Evolutionary conservation across 2,113 vertebrate genomes (phyloP).

Genomic region (Vulpes ferrilata): DNA sequence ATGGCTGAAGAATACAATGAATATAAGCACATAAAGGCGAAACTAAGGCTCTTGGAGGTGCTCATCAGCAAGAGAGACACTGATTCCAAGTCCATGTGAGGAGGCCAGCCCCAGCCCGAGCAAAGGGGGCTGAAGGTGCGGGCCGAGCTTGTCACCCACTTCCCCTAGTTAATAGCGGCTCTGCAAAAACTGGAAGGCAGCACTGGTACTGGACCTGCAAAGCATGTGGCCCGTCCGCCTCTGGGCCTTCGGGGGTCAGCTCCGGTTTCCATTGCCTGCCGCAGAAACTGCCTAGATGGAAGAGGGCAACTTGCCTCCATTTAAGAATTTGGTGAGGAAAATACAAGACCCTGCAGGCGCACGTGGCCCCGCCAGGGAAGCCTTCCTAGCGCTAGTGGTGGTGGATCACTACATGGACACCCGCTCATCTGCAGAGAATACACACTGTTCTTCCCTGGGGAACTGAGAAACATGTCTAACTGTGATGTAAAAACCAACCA

Average conservation of each 20-base stretch:
- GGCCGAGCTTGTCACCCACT: not conserved
- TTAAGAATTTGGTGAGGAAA: slow-evolving; percentile 60
- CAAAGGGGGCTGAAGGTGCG: slow-evolving; percentile 42
- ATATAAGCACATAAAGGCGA: slow-evolving; percentile 98
- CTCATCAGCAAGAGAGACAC: slow-evolving; percentile 98
- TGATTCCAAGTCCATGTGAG: slow-evolving; percentile 88
- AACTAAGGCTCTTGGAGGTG: slow-evolving; percentile 96
- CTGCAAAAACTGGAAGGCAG: slow-evolving; percentile 71
- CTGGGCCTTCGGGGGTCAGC: not conserved
- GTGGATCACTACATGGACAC: not conserved
- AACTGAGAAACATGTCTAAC: not conserved
- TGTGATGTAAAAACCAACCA: not conserved
- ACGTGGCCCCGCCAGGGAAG: not conserved
- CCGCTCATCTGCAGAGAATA: not conserved
- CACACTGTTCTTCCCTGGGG: not conserved
- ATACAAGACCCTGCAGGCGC: not conserved
- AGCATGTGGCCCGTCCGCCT: slow-evolving; percentile 59
- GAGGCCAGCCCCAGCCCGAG: slow-evolving; percentile 40
- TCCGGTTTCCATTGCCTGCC: slow-evolving; percentile 11
- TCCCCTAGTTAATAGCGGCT: slow-evolving; percentile 63
- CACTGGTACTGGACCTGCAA: not conserved
- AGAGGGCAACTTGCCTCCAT: slow-evolving; percentile 26
- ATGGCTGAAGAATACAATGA: slow-evolving; percentile 96
- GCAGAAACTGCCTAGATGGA: not conserved
- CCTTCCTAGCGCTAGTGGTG: not conserved